Evolutionary conservation across 2,888 invertebrate species (phyloP).

Genomic region (Muschampia plurimacula): DNA sequence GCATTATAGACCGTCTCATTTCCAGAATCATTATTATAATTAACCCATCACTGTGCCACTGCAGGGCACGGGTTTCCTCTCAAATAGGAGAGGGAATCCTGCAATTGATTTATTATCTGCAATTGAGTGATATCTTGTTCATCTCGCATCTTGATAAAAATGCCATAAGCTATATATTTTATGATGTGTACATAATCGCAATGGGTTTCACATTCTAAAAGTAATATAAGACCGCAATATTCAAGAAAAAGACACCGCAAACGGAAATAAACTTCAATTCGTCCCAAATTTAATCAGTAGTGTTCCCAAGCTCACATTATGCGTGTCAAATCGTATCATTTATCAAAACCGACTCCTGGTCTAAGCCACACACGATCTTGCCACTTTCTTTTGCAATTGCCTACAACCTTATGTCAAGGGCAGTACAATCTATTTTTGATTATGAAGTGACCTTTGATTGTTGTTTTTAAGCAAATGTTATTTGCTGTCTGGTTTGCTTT

Average conservation of each 20-base stretch:
- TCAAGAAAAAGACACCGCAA: slow-evolving; percentile 45
- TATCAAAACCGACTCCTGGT: slow-evolving; percentile 52
- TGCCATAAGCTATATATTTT: slow-evolving; percentile 8
- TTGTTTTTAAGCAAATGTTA: neutral
- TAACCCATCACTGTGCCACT: too few species aligned
- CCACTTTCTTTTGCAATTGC: neutral
- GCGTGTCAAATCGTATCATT: slow-evolving; percentile 59
- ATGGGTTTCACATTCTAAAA: slow-evolving; percentile 47
- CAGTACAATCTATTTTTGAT: slow-evolving; percentile 20
- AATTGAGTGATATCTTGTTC: neutral
- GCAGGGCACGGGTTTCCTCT: too few species aligned
- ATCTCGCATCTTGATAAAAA: neutral
- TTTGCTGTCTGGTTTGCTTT: slow-evolving; percentile 12
- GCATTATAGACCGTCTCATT: slow-evolving; percentile 47
- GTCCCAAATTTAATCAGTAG: slow-evolving; percentile 56
- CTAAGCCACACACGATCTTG: slow-evolving; percentile 36
- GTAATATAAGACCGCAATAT: slow-evolving; percentile 47
- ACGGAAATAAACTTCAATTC: slow-evolving; percentile 47
- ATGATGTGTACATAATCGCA: slow-evolving; percentile 38
- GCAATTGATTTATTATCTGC: too few species aligned
- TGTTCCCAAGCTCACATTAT: slow-evolving; percentile 55
- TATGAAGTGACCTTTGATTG: neutral
- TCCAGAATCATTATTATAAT: neutral
- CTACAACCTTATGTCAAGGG: neutral
- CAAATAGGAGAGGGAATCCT: too few species aligned